These are phyloP conservation scores for Catalaphyllia jardinei DNA, from an alignment of 64 coral and sea anemone genomes.

Conservation along the genomic window DNA sequence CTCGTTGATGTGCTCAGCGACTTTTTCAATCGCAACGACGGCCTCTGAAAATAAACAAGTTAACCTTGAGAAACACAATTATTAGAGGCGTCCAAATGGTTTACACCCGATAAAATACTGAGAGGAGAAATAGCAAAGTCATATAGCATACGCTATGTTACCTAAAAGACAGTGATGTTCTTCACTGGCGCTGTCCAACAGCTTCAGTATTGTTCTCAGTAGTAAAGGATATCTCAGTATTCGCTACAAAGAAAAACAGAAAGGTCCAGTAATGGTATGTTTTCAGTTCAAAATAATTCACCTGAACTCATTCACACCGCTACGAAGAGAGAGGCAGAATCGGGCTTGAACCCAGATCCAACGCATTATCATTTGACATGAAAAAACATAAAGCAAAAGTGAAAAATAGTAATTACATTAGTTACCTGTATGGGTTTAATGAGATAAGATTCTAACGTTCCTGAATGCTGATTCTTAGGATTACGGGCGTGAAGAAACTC, in stretches of 20 bases:
- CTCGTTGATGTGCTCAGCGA: constrained; percentile 96
- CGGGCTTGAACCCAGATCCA: too few relatives aligned
- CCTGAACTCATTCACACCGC: too few relatives aligned
- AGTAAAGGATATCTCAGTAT: constrained; percentile 90
- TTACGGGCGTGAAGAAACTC: constrained; percentile 94
- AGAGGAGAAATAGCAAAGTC: too few relatives aligned
- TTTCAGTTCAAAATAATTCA: too few relatives aligned
- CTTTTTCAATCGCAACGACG: constrained; percentile 88
- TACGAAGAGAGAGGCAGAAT: too few relatives aligned
- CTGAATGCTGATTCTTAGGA: constrained; percentile 99
- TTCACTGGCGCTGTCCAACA: constrained; percentile 71
- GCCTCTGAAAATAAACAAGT: constrained; percentile 66
- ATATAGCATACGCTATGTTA: background rate
- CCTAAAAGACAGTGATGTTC: constrained; percentile 80
- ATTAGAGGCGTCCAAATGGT: too few relatives aligned
- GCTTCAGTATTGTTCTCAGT: constrained; percentile 85
- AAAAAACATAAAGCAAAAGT: background rate
- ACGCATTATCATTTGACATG: too few relatives aligned
- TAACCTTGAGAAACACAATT: too few relatives aligned
- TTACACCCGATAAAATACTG: too few relatives aligned
- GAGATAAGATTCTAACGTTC: constrained; percentile 94
- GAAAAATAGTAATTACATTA: background rate
- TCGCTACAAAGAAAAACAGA: constrained; percentile 56
- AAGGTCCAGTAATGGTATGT: background rate
- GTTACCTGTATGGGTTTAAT: constrained; percentile 98